Evolutionary conservation across 2,888 invertebrate species (phyloP).

Genomic region (Hedya salicella): DNA sequence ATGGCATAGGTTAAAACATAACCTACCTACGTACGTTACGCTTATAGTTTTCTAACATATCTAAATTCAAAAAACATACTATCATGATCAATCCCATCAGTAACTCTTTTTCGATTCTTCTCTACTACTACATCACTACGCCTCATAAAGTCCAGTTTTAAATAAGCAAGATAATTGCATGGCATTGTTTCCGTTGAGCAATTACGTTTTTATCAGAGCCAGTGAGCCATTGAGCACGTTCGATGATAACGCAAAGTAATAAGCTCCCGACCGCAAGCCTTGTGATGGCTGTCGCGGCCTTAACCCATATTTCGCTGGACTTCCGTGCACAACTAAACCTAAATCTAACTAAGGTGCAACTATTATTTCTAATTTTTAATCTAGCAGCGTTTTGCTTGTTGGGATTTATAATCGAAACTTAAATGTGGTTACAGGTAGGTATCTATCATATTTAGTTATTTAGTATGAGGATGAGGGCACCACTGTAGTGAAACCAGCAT

Average conservation of each 20-base stretch:
- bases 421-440: too few relatives aligned
- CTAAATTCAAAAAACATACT: too few relatives aligned
- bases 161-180: slow-evolving; percentile 64
- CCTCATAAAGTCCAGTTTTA: slow-evolving; percentile 50
- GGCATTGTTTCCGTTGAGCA: slow-evolving; percentile 74
- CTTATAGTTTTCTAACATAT: too few relatives aligned
- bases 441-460: too few relatives aligned
- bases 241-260: slow-evolving; percentile 57
- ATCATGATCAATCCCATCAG: background rate
- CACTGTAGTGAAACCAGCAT: too few relatives aligned
- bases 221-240: slow-evolving; percentile 73
- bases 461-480: too few relatives aligned
- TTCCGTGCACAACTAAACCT: background rate
- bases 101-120: background rate
- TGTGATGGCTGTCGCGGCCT: slow-evolving; percentile 32
- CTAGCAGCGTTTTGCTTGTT: too few relatives aligned
- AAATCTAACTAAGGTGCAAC: background rate
- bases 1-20: too few relatives aligned
- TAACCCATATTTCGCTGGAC: slow-evolving; percentile 34
- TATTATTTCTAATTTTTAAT: too few relatives aligned
- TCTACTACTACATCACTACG: too few relatives aligned
- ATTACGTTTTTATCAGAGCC: slow-evolving; percentile 73
- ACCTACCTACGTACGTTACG: too few relatives aligned
- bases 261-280: slow-evolving; percentile 52
- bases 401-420: too few relatives aligned